Base-by-base conservation (phyloP, 2,797 vertebrate genomes). In the Sylvia borin region DNA sequence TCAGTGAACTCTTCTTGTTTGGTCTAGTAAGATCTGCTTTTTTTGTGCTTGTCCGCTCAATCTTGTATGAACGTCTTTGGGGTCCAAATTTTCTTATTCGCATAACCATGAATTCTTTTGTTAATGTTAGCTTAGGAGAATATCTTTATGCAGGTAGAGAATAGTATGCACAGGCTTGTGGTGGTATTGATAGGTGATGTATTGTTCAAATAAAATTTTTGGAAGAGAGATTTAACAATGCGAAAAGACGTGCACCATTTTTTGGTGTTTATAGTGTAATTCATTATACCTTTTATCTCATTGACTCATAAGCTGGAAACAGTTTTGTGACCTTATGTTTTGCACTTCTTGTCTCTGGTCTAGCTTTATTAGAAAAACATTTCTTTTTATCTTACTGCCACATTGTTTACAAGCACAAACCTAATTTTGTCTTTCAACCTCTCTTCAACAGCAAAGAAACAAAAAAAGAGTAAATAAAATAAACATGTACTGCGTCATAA, bases 401-500 rank as follows among this genome's bases (percentile, higher is more conserved):
- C 95, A 68, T 95, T 97, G 97, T 97, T 98, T 98, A 97, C 97
- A 98, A 97, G 97, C 96, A 91, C 85, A 97, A 97, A 97, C 96
- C 96, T 97, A 96, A 97, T 98, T 98, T 98, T 98, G 97, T 97
- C 96, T 97, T 97, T 97, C 97, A 98, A 98, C 97, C 97, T 97
- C 97, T 98, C 96, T 97, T 97, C 97, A 97, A 95, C 89, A 97
- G 97, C 97, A 95, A 98, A 98, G 97, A 98, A 98, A 97, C 98
- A 97, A 98, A 98, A 98, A 98, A 98, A 98, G 98, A 96, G 98
- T 98, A 99, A 99, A 99, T 98, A 98, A 98, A 99, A 98, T 98
- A 98, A 98, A 98, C 98, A 91, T 85, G 92, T 95, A 76, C 90
- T 15, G 26, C 75, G 93, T 98, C 98, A 98, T 98, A 98, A 98